Conservation (phyloP, 2,888 invertebrate genomes). For the Ctenicera cuprea region DNA sequence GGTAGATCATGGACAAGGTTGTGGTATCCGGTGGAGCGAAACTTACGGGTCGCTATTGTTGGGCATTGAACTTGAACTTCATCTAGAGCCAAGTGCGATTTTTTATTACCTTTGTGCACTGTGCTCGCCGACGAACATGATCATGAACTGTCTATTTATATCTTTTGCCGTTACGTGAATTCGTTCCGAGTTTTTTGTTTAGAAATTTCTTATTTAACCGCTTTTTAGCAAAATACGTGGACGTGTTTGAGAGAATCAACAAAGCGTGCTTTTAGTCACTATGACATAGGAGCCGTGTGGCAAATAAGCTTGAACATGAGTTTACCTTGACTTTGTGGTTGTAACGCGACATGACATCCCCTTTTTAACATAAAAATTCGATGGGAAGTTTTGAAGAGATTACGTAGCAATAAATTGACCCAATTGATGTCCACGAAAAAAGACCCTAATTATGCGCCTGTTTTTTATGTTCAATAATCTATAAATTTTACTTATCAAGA, state of each 20-base stretch:
- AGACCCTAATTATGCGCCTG: no score
- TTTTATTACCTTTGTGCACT: conserved; percentile 21
- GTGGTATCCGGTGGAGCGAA: conserved; percentile 37
- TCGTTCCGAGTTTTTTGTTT: conserved; percentile 4
- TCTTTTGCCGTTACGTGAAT: conserved; percentile 16
- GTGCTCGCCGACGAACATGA: conserved; percentile 7
- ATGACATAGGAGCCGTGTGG: no score
- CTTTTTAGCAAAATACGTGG: conserved; percentile 1
- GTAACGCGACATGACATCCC: no score
- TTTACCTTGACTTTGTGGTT: background rate
- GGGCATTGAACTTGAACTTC: conserved; percentile 47
- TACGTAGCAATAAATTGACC: no score
- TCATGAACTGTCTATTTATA: conserved; percentile 32
- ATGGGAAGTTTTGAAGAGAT: no score
- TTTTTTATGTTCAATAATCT: no score
- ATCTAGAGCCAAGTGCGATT: conserved; percentile 26
- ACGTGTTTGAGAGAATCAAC: background rate
- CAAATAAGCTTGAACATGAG: background rate
- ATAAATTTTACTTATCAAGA: background rate
- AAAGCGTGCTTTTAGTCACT: background rate
- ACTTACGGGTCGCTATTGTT: conserved; percentile 26
- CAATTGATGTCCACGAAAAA: no score
- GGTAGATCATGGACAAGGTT: conserved; percentile 42
- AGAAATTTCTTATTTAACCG: background rate
- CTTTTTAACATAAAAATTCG: no score